These are phyloP conservation scores for Ormyrus nitidulus DNA, from an alignment of 2,888 invertebrate genomes.

Conservation along the genomic window DNA sequence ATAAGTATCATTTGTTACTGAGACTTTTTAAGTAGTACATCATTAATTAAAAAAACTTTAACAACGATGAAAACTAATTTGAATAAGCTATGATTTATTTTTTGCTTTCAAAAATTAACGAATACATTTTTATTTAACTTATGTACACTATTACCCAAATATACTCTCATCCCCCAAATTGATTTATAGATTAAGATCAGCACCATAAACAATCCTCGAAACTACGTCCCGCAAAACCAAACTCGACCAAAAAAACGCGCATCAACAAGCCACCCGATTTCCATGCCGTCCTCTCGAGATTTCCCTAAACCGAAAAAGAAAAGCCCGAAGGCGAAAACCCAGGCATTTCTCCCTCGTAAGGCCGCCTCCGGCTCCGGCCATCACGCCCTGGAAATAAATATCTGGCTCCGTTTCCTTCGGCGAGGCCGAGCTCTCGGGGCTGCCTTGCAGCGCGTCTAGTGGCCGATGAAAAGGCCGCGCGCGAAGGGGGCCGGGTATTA, in stretches of 20 bases:
- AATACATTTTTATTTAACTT: too few relatives aligned
- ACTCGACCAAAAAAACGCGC: background rate
- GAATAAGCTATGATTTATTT: too few relatives aligned
- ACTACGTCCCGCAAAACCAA: too few relatives aligned
- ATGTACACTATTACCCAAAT: too few relatives aligned
- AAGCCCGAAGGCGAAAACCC: background rate
- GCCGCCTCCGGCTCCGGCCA: conserved; percentile 50
- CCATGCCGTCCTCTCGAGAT: conserved; percentile 13
- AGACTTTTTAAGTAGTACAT: too few relatives aligned
- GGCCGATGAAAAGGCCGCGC: conserved; percentile 36
- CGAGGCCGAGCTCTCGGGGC: background rate
- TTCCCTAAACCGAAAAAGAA: conserved; percentile 37
- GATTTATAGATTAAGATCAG: background rate
- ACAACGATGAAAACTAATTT: too few relatives aligned
- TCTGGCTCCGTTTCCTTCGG: conserved; percentile 27
- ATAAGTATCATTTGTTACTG: too few relatives aligned
- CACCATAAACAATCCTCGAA: too few relatives aligned
- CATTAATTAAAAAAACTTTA: too few relatives aligned
- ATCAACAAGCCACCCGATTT: background rate
- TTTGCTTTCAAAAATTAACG: too few relatives aligned
- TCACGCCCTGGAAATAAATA: conserved; percentile 68
- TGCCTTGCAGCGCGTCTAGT: background rate
- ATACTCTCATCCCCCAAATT: conserved; percentile 5
- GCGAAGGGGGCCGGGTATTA: conserved; percentile 66
- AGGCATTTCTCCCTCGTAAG: background rate